These are phyloP conservation scores for Pollachius pollachius DNA, from an alignment of 2,113 vertebrate species.

Conservation along the genomic window DNA sequence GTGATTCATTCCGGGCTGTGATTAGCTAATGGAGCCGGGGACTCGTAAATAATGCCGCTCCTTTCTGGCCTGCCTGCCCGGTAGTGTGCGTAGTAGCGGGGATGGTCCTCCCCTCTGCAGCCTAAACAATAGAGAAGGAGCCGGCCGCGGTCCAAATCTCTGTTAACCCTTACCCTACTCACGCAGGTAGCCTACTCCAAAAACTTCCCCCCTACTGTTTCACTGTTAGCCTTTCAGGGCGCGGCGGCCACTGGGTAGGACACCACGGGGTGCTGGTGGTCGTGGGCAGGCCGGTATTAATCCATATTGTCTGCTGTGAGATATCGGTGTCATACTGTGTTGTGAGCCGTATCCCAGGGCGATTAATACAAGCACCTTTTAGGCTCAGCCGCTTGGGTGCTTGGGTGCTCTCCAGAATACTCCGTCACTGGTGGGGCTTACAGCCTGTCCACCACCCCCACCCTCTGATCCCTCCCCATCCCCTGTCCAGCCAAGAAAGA, in stretches of 20 bases:
- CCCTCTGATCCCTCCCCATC: constrained; percentile 18
- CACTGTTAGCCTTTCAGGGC: constrained; percentile 20
- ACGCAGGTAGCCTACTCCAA: constrained; percentile 19
- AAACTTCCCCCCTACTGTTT: constrained; percentile 30
- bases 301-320: constrained; percentile 28
- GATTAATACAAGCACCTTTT: constrained; percentile 47
- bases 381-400: constrained; percentile 23
- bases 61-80: constrained; percentile 15
- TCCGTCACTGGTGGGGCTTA: constrained; percentile 45
- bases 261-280: constrained; percentile 27
- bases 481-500: constrained; percentile 48
- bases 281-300: constrained; percentile 35
- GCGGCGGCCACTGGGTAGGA: constrained; percentile 13
- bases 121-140: constrained; percentile 48
- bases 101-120: constrained; percentile 40
- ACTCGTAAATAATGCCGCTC: constrained; percentile 29
- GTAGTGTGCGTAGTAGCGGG: constrained; percentile 46
- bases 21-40: constrained; percentile 51
- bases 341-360: constrained; percentile 48
- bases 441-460: not conserved
- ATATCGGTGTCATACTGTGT: constrained; percentile 51
- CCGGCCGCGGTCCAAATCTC: constrained; percentile 36
- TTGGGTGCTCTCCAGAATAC: constrained; percentile 48
- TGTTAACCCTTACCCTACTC: constrained; percentile 41
- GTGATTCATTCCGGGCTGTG: constrained; percentile 60